A percentile compares a stretch with the other conserved stretches of the same genome.
These are phyloP conservation scores for Ashinkailepas kermadecensis DNA, from an alignment of 2,888 invertebrate genomes.

Conservation along the genomic window DNA sequence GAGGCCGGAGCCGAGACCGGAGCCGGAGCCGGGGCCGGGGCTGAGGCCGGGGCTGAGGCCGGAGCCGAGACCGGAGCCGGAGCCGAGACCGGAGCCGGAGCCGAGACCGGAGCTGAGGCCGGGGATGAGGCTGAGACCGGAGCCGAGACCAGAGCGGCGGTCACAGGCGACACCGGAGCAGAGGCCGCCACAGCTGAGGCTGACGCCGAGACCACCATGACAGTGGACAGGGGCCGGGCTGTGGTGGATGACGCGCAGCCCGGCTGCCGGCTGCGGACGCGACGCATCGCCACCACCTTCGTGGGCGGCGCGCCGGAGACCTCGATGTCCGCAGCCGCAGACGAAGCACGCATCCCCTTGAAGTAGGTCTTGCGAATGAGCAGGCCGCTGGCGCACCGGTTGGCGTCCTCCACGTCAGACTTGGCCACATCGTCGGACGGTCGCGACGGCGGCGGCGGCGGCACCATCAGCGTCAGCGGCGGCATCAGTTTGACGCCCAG, in stretches of 20 bases:
- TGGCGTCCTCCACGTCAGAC: conserved; percentile 4
- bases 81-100: background rate
- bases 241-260: background rate
- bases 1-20: background rate
- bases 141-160: background rate
- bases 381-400: background rate
- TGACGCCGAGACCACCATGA: background rate
- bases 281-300: background rate
- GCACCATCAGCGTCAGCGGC: conserved; percentile 16
- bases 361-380: conserved; percentile 4
- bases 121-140: background rate
- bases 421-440: background rate
- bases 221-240: background rate
- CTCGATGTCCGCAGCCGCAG: background rate
- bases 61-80: background rate
- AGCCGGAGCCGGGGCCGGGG: background rate
- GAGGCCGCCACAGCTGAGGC: background rate
- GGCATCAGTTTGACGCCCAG: background rate
- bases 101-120: background rate
- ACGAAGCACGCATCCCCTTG: background rate
- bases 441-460: background rate
- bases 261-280: background rate
- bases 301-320: background rate
- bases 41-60: background rate
- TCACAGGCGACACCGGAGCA: background rate